These are phyloP conservation scores for Cranoglanis bouderius DNA, from an alignment of 2,113 vertebrate species.

Conservation along the genomic window DNA sequence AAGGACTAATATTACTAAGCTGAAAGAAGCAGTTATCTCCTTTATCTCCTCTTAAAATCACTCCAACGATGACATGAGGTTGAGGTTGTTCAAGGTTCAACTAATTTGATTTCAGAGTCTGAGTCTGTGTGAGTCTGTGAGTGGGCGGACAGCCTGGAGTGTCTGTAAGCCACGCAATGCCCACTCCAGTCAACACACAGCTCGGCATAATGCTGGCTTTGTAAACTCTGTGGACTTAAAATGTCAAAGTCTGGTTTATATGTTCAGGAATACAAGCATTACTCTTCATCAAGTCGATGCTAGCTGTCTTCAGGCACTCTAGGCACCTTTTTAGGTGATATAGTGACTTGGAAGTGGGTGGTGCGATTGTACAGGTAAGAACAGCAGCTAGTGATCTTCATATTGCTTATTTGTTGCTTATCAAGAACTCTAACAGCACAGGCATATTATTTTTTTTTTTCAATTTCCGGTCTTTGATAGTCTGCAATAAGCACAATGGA, in stretches of 20 bases:
- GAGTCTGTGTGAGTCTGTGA: background rate
- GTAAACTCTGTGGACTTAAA: background rate
- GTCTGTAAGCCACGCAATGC: background rate
- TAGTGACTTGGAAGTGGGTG: background rate
- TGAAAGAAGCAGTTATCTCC: background rate
- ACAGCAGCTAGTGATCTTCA: background rate
- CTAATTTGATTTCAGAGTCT: constrained; percentile 13
- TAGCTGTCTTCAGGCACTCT: background rate
- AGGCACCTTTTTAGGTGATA: background rate
- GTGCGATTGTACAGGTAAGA: background rate
- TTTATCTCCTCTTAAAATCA: background rate
- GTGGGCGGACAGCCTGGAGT: constrained; percentile 10
- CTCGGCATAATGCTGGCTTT: background rate
- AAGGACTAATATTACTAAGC: constrained; percentile 4
- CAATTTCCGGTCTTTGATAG: constrained; percentile 3
- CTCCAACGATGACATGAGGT: background rate
- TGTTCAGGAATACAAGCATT: background rate
- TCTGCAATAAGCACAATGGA: constrained; percentile 12
- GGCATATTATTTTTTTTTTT: constrained; percentile 42
- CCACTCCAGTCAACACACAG: background rate
- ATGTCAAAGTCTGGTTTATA: background rate
- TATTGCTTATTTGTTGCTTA: constrained; percentile 30
- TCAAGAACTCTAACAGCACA: constrained; percentile 13
- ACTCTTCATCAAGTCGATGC: background rate
- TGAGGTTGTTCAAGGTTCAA: constrained; percentile 5